A percentile compares a stretch with the other conserved stretches of the same genome.
These are phyloP conservation scores for Drosophila infuscata DNA, from an alignment of 2,888 invertebrate genomes.

Conservation along the genomic window DNA sequence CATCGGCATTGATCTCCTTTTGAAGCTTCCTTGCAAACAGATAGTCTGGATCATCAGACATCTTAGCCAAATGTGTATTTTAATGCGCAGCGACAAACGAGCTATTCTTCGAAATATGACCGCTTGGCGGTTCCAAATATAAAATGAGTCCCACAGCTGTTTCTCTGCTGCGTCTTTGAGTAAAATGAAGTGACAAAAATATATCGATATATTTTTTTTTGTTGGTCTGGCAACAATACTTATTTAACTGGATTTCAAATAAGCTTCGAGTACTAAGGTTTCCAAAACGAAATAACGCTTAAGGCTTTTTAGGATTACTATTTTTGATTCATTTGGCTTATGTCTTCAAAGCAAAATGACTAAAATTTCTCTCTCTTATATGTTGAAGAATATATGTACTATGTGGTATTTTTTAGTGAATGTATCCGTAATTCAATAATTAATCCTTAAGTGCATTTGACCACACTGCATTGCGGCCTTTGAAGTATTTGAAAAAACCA, in stretches of 20 bases:
- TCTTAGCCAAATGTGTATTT: slow-evolving; percentile 20
- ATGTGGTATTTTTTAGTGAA: slow-evolving; percentile 7
- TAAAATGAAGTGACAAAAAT: neutral
- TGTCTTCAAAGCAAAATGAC: neutral
- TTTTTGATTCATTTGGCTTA: too few relatives aligned
- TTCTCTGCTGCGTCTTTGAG: neutral
- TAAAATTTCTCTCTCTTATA: neutral
- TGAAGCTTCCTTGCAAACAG: slow-evolving; percentile 75
- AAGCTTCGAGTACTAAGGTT: too few relatives aligned
- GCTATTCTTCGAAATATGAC: slow-evolving; percentile 41
- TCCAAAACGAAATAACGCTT: neutral
- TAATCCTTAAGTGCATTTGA: neutral
- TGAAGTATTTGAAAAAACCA: slow-evolving; percentile 14
- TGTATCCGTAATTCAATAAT: neutral
- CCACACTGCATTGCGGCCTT: slow-evolving; percentile 13
- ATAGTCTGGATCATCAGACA: slow-evolving; percentile 79
- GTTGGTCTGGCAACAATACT: too few relatives aligned
- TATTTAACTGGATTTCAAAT: too few relatives aligned
- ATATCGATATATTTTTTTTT: neutral
- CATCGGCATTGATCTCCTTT: slow-evolving; percentile 59
- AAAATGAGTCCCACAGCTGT: slow-evolving; percentile 29
- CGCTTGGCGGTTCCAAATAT: slow-evolving; percentile 31
- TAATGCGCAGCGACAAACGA: slow-evolving; percentile 3
- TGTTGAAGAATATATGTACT: neutral
- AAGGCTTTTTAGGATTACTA: neutral